Evolutionary conservation across 2,797 vertebrate species (phyloP).

Genomic region (Silurus aristotelis): DNA sequence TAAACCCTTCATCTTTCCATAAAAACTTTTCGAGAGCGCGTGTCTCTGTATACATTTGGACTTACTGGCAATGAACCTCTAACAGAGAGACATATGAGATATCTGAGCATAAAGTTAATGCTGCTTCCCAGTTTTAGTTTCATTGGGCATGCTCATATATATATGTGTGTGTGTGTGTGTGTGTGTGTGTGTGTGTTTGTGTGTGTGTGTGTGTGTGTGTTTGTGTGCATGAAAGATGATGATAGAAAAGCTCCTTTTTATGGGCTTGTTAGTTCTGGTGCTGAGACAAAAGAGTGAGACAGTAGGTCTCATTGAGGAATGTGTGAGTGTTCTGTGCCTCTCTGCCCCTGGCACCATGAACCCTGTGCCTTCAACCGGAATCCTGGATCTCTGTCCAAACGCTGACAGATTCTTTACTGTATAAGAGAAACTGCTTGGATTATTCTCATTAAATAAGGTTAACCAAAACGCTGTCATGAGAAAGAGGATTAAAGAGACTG

Average conservation of each 20-base stretch:
- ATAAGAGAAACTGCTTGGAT: conserved; percentile 62
- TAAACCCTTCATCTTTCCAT: not conserved
- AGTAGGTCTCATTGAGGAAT: conserved; percentile 73
- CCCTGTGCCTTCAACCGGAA: conserved; percentile 58
- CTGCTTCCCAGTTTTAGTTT: conserved; percentile 7
- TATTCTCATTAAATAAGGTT: conserved; percentile 71
- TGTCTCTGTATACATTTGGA: not conserved
- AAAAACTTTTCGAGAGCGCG: not conserved
- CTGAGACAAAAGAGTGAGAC: conserved; percentile 63
- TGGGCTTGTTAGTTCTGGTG: conserved; percentile 65
- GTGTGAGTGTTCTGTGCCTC: conserved; percentile 66
- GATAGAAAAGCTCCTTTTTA: conserved; percentile 33
- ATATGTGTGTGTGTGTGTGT: conserved; percentile 14
- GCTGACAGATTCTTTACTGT: conserved; percentile 56
- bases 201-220: conserved; percentile 11
- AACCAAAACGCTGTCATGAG: conserved; percentile 63
- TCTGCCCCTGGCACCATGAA: conserved; percentile 64
- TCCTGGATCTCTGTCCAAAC: conserved; percentile 45
- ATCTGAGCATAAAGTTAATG: not conserved
- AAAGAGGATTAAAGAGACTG: conserved; percentile 65
- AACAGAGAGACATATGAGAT: not conserved
- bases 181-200: not conserved
- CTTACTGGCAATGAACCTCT: not conserved
- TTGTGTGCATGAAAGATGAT: not conserved
- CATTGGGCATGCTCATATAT: conserved; percentile 10